phyloP scores from a whole-genome alignment of 2,113 vertebrate genomes.

The Clarias magur region DNA sequence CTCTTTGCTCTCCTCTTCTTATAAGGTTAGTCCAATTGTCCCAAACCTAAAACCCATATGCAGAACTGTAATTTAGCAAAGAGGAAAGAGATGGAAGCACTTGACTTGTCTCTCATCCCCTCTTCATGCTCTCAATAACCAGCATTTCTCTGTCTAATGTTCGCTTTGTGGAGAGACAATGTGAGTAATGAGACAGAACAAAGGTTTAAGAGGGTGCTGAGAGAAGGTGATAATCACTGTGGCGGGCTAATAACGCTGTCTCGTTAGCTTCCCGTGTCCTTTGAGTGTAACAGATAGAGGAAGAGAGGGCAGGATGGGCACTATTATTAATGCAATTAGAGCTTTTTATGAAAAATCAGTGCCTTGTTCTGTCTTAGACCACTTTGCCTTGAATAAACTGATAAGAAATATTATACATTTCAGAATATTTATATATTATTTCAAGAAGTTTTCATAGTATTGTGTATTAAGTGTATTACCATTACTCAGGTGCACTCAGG shows the following conservation, averaged over 20 bases:
- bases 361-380: neutral
- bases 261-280: conserved; percentile 30
- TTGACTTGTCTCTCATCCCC: conserved; percentile 24
- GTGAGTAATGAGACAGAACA: conserved; percentile 28
- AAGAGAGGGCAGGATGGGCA: conserved; percentile 23
- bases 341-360: conserved; percentile 31
- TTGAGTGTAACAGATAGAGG: conserved; percentile 7
- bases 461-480: neutral
- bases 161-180: conserved; percentile 22
- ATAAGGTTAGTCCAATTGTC: conserved; percentile 13
- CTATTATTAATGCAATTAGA: conserved; percentile 36
- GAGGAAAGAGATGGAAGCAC: conserved; percentile 11
- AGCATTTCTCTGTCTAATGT: neutral
- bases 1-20: neutral
- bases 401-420: conserved; percentile 9
- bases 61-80: conserved; percentile 29
- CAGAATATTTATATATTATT: neutral
- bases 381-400: conserved; percentile 8
- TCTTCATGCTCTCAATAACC: conserved; percentile 11
- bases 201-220: conserved; percentile 41
- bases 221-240: conserved; percentile 34
- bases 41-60: neutral
- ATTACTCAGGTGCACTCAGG: neutral
- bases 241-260: conserved; percentile 36
- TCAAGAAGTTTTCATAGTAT: neutral